phyloP scores from a whole-genome alignment of 2,113 vertebrate genomes.

The Atractosteus spatula region DNA sequence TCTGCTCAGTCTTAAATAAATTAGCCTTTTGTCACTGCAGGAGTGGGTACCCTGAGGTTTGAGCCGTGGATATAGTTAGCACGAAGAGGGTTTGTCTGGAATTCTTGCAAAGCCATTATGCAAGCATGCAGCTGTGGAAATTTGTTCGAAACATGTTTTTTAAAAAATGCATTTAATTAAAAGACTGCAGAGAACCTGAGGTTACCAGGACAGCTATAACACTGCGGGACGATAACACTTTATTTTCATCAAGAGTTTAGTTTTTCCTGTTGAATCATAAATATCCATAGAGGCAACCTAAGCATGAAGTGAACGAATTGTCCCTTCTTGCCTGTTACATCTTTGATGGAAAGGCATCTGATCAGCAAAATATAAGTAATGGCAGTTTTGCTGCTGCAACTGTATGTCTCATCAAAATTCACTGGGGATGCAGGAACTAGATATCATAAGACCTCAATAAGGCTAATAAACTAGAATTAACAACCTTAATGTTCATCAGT shows the following conservation, averaged over 20 bases:
- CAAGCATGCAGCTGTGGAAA: not conserved
- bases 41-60: slow-evolving; percentile 20
- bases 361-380: slow-evolving; percentile 18
- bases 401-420: slow-evolving; percentile 23
- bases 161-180: too few relatives aligned
- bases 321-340: slow-evolving; percentile 13
- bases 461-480: slow-evolving; percentile 14
- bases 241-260: not conserved
- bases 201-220: too few relatives aligned
- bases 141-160: too few relatives aligned
- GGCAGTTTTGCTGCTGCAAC: slow-evolving; percentile 3
- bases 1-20: slow-evolving; percentile 37
- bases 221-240: too few relatives aligned
- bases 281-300: slow-evolving; percentile 22
- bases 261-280: slow-evolving; percentile 28
- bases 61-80: slow-evolving; percentile 24
- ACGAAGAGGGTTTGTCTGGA: slow-evolving; percentile 6
- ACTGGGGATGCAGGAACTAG: slow-evolving; percentile 7
- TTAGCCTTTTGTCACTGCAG: slow-evolving; percentile 39
- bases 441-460: not conserved
- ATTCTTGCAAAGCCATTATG: not conserved
- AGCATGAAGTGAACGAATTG: slow-evolving; percentile 9
- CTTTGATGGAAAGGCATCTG: not conserved
- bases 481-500: not conserved
- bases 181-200: too few relatives aligned